Conservation (phyloP, 2,888 invertebrate species). For the Ctenicera cuprea region DNA sequence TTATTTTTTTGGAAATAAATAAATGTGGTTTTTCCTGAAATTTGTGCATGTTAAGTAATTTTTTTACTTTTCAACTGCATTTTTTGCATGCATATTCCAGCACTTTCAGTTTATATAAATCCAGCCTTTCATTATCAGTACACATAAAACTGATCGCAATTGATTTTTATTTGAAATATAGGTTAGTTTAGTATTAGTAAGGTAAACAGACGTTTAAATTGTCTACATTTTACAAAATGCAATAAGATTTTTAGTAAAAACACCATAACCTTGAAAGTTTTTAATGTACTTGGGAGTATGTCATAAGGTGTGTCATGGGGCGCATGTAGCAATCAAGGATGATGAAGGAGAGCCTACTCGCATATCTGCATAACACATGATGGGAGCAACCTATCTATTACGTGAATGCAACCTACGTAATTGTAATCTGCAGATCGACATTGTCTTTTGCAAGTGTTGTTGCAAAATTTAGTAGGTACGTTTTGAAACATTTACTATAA, state of each 20-base stretch:
- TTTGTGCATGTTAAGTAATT: too few species aligned
- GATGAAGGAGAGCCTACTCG: slow-evolving; percentile 61
- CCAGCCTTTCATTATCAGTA: too few species aligned
- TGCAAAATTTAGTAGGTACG: slow-evolving; percentile 44
- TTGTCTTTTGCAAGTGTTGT: slow-evolving; percentile 49
- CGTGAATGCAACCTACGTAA: slow-evolving; percentile 59
- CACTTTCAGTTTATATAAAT: too few species aligned
- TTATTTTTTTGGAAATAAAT: too few species aligned
- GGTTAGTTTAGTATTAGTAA: neutral
- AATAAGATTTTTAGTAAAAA: neutral
- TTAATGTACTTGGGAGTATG: slow-evolving; percentile 52
- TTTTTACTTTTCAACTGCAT: too few species aligned
- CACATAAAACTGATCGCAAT: too few species aligned
- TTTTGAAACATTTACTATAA: slow-evolving; percentile 30
- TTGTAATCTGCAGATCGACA: slow-evolving; percentile 53
- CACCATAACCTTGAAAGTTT: slow-evolving; percentile 15
- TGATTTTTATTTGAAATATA: too few species aligned
- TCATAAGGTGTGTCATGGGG: slow-evolving; percentile 61
- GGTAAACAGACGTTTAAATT: too few species aligned
- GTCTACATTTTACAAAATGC: too few species aligned
- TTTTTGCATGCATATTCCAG: too few species aligned
- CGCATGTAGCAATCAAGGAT: slow-evolving; percentile 61
- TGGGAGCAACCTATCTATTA: slow-evolving; percentile 61
- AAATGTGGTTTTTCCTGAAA: too few species aligned
- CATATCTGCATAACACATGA: slow-evolving; percentile 60